Evolutionary conservation across 2,113 vertebrate genomes (phyloP).

Genomic region (Lampris incognitus): DNA sequence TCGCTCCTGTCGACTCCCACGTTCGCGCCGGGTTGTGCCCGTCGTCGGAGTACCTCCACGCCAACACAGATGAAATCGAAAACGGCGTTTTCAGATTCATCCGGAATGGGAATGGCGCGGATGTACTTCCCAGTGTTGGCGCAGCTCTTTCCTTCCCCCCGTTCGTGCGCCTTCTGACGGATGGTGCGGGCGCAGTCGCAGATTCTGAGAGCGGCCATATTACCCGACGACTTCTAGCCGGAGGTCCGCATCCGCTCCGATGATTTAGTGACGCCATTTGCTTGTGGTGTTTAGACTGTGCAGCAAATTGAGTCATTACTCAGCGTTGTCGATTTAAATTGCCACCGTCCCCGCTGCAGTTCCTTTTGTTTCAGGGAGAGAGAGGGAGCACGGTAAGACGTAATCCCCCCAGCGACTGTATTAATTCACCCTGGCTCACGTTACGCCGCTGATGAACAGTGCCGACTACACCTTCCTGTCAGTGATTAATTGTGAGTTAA

Average conservation of each 20-base stretch:
- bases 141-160: background rate
- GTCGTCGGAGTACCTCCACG: too few species aligned
- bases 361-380: conserved; percentile 77
- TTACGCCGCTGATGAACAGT: conserved; percentile 75
- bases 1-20: too few species aligned
- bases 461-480: conserved; percentile 72
- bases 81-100: too few species aligned
- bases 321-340: conserved; percentile 79
- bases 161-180: too few species aligned
- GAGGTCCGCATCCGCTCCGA: conserved; percentile 67
- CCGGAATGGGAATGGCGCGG: too few species aligned
- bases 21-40: too few species aligned
- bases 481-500: conserved; percentile 82
- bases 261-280: conserved; percentile 78
- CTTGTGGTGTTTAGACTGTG: conserved; percentile 77
- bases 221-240: conserved; percentile 53
- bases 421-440: conserved; percentile 75
- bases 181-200: background rate
- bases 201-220: conserved; percentile 48
- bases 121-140: background rate
- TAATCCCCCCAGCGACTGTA: conserved; percentile 76
- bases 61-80: too few species aligned
- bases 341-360: conserved; percentile 74
- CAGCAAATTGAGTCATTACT: conserved; percentile 79
- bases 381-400: conserved; percentile 59